Conservation (phyloP, 2,888 invertebrate genomes). For the Cataglyphis cursor region DNA sequence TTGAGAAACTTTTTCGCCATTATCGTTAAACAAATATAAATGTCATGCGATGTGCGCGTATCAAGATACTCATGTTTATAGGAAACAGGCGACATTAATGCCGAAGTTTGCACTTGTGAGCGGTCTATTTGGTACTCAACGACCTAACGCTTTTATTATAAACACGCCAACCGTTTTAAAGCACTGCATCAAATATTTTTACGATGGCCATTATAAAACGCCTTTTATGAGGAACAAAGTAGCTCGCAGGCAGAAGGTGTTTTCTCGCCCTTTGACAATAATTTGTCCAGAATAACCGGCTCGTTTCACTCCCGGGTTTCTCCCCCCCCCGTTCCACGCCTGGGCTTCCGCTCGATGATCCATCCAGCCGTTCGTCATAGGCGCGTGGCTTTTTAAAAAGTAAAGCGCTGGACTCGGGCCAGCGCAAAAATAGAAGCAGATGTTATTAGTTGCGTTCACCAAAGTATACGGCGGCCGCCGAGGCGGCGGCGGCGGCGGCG, state of each 20-base stretch:
- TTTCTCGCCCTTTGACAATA: conserved; percentile 77
- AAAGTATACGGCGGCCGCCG: conserved; percentile 72
- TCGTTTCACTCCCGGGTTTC: conserved; percentile 64
- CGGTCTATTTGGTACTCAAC: conserved; percentile 57
- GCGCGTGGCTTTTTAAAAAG: conserved; percentile 82
- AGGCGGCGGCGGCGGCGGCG: conserved; percentile 67
- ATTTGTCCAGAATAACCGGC: conserved; percentile 78
- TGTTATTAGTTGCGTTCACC: conserved; percentile 85
- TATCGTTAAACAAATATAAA: not conserved
- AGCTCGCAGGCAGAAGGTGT: conserved; percentile 73
- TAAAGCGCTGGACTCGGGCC: conserved; percentile 86
- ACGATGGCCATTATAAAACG: conserved; percentile 75
- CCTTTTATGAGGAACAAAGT: conserved; percentile 76
- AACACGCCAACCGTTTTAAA: conserved; percentile 63
- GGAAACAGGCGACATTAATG: conserved; percentile 41
- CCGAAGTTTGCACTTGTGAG: conserved; percentile 51
- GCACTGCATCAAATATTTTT: conserved; percentile 71
- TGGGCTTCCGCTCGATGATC: conserved; percentile 80
- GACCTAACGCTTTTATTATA: conserved; percentile 58
- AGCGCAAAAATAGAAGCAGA: conserved; percentile 87
- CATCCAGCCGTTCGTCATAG: conserved; percentile 84
- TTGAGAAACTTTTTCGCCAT: conserved; percentile 2
- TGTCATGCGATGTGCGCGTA: not conserved
- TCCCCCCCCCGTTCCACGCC: conserved; percentile 53
- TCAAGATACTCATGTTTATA: conserved; percentile 28